Evolutionary conservation across 2,113 vertebrate species (phyloP).

Genomic region (Madoqua kirkii): DNA sequence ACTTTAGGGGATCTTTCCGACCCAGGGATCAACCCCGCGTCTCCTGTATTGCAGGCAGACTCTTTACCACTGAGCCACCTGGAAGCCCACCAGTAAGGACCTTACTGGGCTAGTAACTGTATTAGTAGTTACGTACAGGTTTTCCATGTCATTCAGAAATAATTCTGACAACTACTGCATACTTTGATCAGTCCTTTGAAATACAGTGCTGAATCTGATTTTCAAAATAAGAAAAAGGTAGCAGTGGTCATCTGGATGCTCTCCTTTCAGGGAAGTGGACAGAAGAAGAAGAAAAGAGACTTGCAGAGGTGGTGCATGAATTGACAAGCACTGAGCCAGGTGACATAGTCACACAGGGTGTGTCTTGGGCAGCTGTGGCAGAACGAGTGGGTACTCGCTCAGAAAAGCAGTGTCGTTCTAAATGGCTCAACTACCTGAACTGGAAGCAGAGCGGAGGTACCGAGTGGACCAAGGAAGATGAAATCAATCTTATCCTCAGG

Average conservation of each 20-base stretch:
- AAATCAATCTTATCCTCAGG: conserved; percentile 94
- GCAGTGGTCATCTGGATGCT: conserved; percentile 27
- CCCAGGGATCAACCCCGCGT: neutral
- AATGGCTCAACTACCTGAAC: conserved; percentile 99
- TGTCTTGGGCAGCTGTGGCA: conserved; percentile 97
- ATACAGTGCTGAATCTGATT: neutral
- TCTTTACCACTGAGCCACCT: neutral
- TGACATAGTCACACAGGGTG: conserved; percentile 94
- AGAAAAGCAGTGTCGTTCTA: conserved; percentile 98
- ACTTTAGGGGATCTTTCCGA: neutral
- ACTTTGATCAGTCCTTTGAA: neutral
- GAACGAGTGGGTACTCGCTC: conserved; percentile 95
- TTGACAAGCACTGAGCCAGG: conserved; percentile 94
- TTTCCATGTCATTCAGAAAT: neutral
- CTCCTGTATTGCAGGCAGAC: neutral
- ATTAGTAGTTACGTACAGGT: neutral
- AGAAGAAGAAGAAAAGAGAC: conserved; percentile 94
- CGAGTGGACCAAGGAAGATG: conserved; percentile 98
- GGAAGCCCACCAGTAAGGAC: neutral
- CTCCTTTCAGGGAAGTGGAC: conserved; percentile 93
- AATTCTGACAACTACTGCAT: neutral
- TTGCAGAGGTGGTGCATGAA: conserved; percentile 96
- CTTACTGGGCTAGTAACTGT: neutral
- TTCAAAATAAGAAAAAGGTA: neutral
- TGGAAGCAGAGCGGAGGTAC: conserved; percentile 99